Evolutionary conservation across 1,140 invertebrate species (phyloP).

Genomic region (Drosophila tsacasi): DNA sequence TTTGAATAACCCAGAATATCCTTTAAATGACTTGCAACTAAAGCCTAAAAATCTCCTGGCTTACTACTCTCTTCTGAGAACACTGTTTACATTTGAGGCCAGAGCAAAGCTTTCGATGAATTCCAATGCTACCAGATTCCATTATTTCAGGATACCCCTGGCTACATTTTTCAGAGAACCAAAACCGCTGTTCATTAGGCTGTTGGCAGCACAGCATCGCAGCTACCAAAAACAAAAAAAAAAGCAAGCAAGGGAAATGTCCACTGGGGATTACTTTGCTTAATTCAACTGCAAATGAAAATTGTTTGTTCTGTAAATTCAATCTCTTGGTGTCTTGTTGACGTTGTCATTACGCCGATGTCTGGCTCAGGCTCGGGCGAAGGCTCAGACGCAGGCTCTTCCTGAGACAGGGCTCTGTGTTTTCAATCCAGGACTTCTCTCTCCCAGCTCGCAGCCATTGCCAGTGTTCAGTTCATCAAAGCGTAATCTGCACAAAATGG

Average conservation of each 20-base stretch:
- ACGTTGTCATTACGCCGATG: conserved; percentile 68
- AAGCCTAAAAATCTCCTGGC: neutral
- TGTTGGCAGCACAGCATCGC: conserved; percentile 1
- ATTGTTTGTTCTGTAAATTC: conserved; percentile 83
- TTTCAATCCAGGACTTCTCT: conserved; percentile 16
- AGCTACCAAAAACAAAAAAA: neutral
- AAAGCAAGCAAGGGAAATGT: conserved; percentile 32
- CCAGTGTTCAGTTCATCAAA: conserved; percentile 71
- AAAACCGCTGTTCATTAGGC: conserved; percentile 49
- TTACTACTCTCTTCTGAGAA: neutral
- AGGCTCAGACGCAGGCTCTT: conserved; percentile 1
- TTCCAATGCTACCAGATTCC: conserved; percentile 5
- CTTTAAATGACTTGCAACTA: neutral
- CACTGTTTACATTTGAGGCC: neutral
- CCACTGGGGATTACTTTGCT: conserved; percentile 80
- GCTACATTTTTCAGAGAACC: conserved; percentile 2
- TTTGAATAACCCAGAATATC: neutral
- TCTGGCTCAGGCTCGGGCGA: conserved; percentile 3
- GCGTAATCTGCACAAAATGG: conserved; percentile 83
- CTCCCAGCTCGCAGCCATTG: conserved; percentile 2
- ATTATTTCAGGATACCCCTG: conserved; percentile 8
- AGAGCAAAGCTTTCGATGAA: conserved; percentile 9
- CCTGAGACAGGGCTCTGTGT: neutral
- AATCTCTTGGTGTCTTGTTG: conserved; percentile 76
- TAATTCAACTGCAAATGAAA: conserved; percentile 83